Evolutionary conservation across 2,113 vertebrate genomes (phyloP).

Genomic region (Ceyx cyanopectus): DNA sequence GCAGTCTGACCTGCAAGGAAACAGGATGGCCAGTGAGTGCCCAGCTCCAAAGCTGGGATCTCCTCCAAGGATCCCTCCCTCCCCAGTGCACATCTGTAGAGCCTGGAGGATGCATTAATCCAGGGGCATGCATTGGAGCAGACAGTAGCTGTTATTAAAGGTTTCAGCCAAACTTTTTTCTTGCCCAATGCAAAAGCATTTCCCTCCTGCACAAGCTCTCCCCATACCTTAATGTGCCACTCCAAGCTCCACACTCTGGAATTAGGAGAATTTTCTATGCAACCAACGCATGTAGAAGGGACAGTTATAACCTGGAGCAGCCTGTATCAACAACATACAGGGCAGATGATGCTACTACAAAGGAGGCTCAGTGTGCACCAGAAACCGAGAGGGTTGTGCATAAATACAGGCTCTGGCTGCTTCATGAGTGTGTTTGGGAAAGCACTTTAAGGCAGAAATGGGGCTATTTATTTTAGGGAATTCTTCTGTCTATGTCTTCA

Average conservation of each 20-base stretch:
- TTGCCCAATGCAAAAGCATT: neutral
- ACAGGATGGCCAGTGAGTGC: fast-evolving
- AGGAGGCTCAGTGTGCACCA: neutral
- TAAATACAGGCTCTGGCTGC: neutral
- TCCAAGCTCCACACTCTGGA: neutral
- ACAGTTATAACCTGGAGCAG: neutral
- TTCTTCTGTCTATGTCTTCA: neutral
- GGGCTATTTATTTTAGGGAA: neutral
- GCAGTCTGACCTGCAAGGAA: neutral
- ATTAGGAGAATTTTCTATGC: neutral
- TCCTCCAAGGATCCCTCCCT: neutral
- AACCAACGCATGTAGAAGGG: neutral
- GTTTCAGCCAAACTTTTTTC: neutral
- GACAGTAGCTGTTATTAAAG: neutral
- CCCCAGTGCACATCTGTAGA: fast-evolving
- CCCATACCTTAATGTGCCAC: neutral
- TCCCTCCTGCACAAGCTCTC: neutral
- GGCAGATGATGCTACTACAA: neutral
- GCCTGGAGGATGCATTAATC: neutral
- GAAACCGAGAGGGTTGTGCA: neutral
- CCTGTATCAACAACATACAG: neutral
- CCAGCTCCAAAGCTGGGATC: neutral
- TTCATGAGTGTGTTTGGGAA: neutral
- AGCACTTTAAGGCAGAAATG: neutral
- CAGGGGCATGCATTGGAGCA: neutral